A percentile compares a stretch with the other conserved stretches of the same genome.
Conservation (phyloP, 2,113 vertebrate species). For the Tympanuchus pallidicinctus region DNA sequence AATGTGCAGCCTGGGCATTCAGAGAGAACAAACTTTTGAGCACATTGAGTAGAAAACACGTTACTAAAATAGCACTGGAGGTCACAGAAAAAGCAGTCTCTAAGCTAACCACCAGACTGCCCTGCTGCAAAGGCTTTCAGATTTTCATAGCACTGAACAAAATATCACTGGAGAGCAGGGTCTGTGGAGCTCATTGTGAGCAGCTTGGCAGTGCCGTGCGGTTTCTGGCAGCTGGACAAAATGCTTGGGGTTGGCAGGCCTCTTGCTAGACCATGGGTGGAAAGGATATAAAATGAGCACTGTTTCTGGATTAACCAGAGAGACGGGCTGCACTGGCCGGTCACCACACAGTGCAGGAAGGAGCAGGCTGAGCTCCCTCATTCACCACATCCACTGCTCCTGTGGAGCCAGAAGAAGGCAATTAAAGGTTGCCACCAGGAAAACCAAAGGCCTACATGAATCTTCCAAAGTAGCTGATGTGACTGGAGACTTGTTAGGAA, state of each 20-base stretch:
- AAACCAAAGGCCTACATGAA: fast-evolving
- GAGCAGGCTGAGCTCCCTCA: not conserved
- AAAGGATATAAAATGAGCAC: not conserved
- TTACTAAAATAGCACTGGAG: not conserved
- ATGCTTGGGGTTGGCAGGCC: not conserved
- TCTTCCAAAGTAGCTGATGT: not conserved
- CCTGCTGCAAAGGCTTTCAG: not conserved
- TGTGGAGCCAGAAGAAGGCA: not conserved
- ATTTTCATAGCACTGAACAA: not conserved
- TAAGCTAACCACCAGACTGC: not conserved
- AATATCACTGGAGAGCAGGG: not conserved
- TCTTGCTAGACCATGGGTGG: not conserved
- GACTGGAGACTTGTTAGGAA: not conserved
- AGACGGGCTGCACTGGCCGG: fast-evolving
- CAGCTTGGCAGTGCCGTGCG: not conserved
- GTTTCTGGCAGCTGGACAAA: conserved; percentile 21
- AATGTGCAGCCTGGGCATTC: fast-evolving
- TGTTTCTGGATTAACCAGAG: not conserved
- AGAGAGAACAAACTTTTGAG: not conserved
- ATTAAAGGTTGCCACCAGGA: not conserved
- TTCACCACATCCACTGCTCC: not conserved
- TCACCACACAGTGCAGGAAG: fast-evolving
- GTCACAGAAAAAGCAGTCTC: not conserved
- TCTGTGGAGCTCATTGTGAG: not conserved
- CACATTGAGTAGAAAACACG: not conserved